These are phyloP conservation scores for Zoanthus sociatus DNA, from an alignment of 92 coral and sea anemone genomes.

Conservation along the genomic window DNA sequence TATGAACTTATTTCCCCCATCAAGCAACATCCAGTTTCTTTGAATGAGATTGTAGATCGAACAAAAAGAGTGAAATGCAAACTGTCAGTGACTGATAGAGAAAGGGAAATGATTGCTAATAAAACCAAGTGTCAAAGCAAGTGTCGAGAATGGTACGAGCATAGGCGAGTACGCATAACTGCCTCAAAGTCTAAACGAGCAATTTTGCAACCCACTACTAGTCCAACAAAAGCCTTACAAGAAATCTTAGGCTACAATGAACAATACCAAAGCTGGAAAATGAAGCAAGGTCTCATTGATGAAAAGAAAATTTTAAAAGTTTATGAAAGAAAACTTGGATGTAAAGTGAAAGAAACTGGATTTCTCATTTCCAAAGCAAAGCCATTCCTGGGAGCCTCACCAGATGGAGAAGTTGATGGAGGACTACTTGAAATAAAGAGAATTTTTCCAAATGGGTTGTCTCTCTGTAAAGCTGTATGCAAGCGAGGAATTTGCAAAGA, in stretches of 20 bases:
- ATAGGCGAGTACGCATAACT: slow-evolving; percentile 64
- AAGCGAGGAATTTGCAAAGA: slow-evolving; percentile 55
- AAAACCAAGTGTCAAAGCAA: slow-evolving; percentile 67
- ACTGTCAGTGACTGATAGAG: slow-evolving; percentile 58
- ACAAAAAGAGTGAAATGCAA: slow-evolving; percentile 66
- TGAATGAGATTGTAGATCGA: slow-evolving; percentile 54
- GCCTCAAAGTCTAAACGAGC: slow-evolving; percentile 72
- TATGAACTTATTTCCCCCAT: slow-evolving; percentile 63
- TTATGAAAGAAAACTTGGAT: slow-evolving; percentile 60
- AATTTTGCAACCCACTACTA: slow-evolving; percentile 58
- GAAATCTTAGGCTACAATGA: slow-evolving; percentile 60
- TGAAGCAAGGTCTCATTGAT: slow-evolving; percentile 69
- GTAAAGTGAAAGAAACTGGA: slow-evolving; percentile 68
- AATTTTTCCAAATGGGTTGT: slow-evolving; percentile 56
- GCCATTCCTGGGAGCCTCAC: slow-evolving; percentile 56
- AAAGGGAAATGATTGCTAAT: slow-evolving; percentile 65
- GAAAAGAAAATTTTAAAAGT: slow-evolving; percentile 49
- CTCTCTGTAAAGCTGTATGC: slow-evolving; percentile 61
- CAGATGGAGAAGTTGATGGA: slow-evolving; percentile 51
- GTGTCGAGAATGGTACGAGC: slow-evolving; percentile 60
- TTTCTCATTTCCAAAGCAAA: slow-evolving; percentile 58
- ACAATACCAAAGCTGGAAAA: slow-evolving; percentile 62
- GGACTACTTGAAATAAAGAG: slow-evolving; percentile 69
- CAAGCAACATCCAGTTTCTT: slow-evolving; percentile 70
- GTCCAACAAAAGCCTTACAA: slow-evolving; percentile 73